These are phyloP conservation scores for Drosophila nebulosa DNA, from an alignment of 1,140 invertebrate genomes.

Conservation along the genomic window DNA sequence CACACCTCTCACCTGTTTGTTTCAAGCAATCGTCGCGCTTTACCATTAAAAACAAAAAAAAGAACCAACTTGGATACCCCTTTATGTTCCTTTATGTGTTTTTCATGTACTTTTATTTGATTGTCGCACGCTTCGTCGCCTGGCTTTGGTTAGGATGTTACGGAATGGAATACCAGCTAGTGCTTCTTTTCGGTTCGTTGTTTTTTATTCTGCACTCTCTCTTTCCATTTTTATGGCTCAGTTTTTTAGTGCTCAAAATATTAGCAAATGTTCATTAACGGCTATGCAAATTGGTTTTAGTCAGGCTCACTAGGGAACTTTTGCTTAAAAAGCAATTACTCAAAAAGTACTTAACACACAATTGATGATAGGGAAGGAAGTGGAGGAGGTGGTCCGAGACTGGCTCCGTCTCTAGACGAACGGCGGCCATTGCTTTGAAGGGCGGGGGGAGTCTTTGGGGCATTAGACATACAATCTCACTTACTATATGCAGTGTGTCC, in stretches of 20 bases:
- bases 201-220: neutral
- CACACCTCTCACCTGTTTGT: slow-evolving; percentile 59
- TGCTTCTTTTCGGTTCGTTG: neutral
- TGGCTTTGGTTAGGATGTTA: neutral
- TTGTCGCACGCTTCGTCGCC: slow-evolving; percentile 73
- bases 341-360: slow-evolving; percentile 72
- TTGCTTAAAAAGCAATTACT: slow-evolving; percentile 52
- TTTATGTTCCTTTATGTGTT: slow-evolving; percentile 66
- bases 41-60: slow-evolving; percentile 60
- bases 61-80: slow-evolving; percentile 47
- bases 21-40: slow-evolving; percentile 72
- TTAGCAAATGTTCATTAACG: slow-evolving; percentile 79
- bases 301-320: slow-evolving; percentile 43
- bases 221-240: slow-evolving; percentile 44
- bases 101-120: slow-evolving; percentile 79
- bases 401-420: neutral
- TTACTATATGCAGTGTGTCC: neutral
- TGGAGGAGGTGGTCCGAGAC: neutral
- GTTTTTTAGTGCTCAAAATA: slow-evolving; percentile 76
- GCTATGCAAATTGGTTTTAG: slow-evolving; percentile 69
- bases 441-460: neutral
- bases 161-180: neutral
- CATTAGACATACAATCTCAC: neutral
- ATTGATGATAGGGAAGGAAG: slow-evolving; percentile 41
- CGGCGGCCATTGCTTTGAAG: neutral